Conservation (phyloP, 2,113 vertebrate genomes). For the Xyliphius kryptos region DNA sequence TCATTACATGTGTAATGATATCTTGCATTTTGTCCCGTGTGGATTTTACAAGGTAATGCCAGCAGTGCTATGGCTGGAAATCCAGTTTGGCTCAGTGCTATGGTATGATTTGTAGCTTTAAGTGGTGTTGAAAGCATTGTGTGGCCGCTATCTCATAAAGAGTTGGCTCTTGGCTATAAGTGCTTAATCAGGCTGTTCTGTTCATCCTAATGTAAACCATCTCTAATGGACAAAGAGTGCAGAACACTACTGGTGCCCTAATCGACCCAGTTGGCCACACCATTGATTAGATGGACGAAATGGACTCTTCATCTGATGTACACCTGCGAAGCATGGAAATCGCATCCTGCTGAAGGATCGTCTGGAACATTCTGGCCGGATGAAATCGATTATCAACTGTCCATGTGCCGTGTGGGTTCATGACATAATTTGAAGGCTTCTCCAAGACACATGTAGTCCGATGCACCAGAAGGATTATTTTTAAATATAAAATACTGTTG, state of each 20-base stretch:
- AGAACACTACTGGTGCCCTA: constrained; percentile 8
- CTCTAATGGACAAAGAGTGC: constrained; percentile 27
- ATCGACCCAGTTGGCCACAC: constrained; percentile 27
- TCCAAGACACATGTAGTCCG: too few species aligned
- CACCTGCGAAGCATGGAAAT: constrained; percentile 34
- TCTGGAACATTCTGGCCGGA: constrained; percentile 1
- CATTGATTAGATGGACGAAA: constrained; percentile 38
- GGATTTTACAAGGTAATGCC: constrained; percentile 10
- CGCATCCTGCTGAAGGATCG: constrained; percentile 32
- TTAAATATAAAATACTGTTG: too few species aligned
- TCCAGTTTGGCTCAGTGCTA: neutral
- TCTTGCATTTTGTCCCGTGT: neutral
- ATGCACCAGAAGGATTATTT: too few species aligned
- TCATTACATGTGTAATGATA: neutral
- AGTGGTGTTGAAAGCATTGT: constrained; percentile 1
- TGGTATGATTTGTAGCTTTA: neutral
- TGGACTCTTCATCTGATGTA: constrained; percentile 23
- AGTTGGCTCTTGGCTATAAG: constrained; percentile 7
- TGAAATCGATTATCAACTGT: constrained; percentile 28
- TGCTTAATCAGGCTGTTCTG: constrained; percentile 23
- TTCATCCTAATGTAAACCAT: constrained; percentile 22
- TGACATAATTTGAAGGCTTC: too few species aligned
- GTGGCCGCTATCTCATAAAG: constrained; percentile 3
- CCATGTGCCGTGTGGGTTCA: too few species aligned
- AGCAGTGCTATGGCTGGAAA: neutral